Evolutionary conservation across 2,797 vertebrate species (phyloP), one percentile per base, ranked within the genome.

Genomic region (Iguana delicatissima): DNA sequence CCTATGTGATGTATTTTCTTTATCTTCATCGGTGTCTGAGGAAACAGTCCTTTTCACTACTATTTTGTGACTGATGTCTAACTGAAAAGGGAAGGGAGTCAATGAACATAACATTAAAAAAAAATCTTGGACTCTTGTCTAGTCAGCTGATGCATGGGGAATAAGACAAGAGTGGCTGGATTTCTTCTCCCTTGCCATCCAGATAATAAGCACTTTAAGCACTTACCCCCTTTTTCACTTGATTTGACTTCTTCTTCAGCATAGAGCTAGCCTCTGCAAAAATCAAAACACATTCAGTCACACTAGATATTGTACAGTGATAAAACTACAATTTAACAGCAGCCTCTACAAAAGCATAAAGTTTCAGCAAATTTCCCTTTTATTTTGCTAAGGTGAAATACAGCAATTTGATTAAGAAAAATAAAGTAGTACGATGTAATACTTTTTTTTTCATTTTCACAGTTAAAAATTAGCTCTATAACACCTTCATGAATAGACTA

Each of bases 201-300:
- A 29, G 50, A 57, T 35, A 50, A 6, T 72, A 3, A 22, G 69
- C 5, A 69, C 6, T 72, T 32, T 1, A 64, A 29, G 38, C 8
- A 96, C 98, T 87, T 96, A 99, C 99, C 12, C 98, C 98, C 95
- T 98, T 99, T 97, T 98, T 99, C 81, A 97, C 93, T 93, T 97
- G 95, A 80, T 95, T 93, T 26, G 98, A 98, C 76, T 99, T 99
- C 98, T 99, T 99, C 96, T 99, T 99, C 72, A 99, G 95, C 86
- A 99, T 94, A 88, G 98, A 98, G 14, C 97, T 96, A 18, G 92
- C 85, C 1, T 99, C 99, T 99, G 97, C 57, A 95, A 96, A 91
- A 90, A 95, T 93, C 83, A 92, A 94, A 29, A 82, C 16, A 89
- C 32, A 89, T 26, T 89, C 26, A 85, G 20, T 96, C 76, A 97